Conservation (phyloP, 2,888 invertebrate species). For the Ommatoiulus sabulosus region DNA sequence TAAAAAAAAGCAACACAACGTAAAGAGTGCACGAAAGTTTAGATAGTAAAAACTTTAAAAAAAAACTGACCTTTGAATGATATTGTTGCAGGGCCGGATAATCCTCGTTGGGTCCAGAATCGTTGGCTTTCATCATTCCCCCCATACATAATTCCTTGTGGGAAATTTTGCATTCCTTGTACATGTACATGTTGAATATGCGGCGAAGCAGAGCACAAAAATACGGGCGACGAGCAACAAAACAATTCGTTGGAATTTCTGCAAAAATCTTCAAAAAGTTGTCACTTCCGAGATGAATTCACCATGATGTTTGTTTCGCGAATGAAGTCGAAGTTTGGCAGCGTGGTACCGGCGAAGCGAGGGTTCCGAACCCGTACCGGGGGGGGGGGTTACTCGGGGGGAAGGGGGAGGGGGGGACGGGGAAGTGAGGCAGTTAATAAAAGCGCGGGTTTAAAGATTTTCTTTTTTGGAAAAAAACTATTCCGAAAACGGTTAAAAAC, state of each 20-base stretch:
- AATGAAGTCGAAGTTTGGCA: neutral
- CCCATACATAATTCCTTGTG: constrained; percentile 61
- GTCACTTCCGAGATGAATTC: neutral
- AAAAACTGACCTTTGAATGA: constrained; percentile 60
- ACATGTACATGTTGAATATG: constrained; percentile 59
- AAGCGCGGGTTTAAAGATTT: too few relatives aligned
- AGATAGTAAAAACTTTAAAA: constrained; percentile 18
- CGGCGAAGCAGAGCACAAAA: neutral
- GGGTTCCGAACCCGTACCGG: neutral
- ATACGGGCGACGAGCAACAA: neutral
- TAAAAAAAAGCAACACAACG: constrained; percentile 25
- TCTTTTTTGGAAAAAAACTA: neutral
- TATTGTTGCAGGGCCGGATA: constrained; percentile 60
- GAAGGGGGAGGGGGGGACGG: neutral
- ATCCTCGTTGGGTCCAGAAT: constrained; percentile 58
- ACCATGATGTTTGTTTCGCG: neutral
- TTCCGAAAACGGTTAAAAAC: neutral
- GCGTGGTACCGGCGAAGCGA: neutral
- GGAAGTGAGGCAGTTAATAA: too few relatives aligned
- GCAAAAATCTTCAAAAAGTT: neutral
- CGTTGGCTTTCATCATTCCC: constrained; percentile 60
- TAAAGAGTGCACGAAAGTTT: constrained; percentile 27
- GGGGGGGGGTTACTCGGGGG: neutral
- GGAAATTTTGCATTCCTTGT: constrained; percentile 61
- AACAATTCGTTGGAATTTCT: neutral